Evolutionary conservation across 53 echinoderm and acorn worm species (phyloP).

Genomic region (Henricia sp.): DNA sequence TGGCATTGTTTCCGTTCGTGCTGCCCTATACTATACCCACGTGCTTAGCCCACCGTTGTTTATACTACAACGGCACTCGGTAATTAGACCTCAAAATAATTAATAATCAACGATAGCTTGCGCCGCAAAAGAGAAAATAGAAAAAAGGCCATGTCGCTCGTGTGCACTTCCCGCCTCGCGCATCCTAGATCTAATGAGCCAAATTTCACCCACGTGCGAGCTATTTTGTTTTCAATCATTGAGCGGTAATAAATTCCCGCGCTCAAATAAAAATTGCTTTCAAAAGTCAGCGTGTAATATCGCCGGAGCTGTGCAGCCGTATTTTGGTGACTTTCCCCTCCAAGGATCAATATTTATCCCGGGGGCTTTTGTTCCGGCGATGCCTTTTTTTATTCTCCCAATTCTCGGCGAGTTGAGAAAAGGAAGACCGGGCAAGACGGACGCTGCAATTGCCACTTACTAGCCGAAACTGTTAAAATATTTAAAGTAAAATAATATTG

Average conservation of each 20-base stretch:
- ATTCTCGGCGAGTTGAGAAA: background rate
- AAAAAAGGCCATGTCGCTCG: no score
- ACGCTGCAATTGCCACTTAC: background rate
- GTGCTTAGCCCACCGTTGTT: constrained; percentile 7
- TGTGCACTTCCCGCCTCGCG: background rate
- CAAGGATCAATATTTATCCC: constrained; percentile 15
- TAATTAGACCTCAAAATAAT: constrained; percentile 42
- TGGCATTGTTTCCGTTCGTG: background rate
- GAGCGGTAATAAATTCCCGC: constrained; percentile 43
- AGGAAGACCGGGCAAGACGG: background rate
- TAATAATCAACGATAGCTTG: constrained; percentile 43
- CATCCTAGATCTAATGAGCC: constrained; percentile 6
- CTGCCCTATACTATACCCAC: background rate
- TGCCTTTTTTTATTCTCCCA: background rate
- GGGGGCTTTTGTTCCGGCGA: background rate
- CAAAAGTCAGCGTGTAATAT: constrained; percentile 41
- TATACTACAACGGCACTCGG: constrained; percentile 16
- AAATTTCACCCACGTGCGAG: constrained; percentile 29
- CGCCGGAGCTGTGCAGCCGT: background rate
- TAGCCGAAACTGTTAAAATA: constrained; percentile 17
- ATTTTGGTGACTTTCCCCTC: background rate
- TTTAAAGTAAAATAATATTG: constrained; percentile 33
- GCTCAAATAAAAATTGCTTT: constrained; percentile 27
- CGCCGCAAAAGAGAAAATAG: background rate
- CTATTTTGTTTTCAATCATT: constrained; percentile 49